These are phyloP conservation scores for Fringilla coelebs DNA, from an alignment of 2,797 vertebrate genomes.

Conservation along the genomic window DNA sequence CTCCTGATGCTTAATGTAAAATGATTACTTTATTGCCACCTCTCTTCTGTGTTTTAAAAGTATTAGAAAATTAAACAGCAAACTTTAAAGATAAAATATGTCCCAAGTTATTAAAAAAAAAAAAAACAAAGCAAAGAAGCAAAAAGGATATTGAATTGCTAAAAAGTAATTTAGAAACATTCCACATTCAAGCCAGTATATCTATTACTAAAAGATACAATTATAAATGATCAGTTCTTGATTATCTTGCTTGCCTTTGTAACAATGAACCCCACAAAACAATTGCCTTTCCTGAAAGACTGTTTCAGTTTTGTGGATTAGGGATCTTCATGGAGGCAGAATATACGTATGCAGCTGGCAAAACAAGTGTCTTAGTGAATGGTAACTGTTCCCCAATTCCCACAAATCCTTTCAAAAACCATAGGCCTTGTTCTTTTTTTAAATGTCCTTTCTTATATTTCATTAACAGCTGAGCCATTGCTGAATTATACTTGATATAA, in stretches of 20 bases:
- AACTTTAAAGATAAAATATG: neutral
- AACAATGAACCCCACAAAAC: neutral
- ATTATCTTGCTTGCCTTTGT: neutral
- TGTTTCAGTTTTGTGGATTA: slow-evolving; percentile 11
- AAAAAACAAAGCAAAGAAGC: neutral
- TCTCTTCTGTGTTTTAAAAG: slow-evolving; percentile 3
- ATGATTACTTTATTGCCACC: slow-evolving; percentile 15
- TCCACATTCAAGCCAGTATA: neutral
- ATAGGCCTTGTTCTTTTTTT: neutral
- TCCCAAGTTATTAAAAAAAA: neutral
- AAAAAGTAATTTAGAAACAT: neutral
- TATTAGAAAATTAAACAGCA: slow-evolving; percentile 1
- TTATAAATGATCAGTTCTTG: neutral
- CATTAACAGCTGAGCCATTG: neutral
- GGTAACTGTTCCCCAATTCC: slow-evolving; percentile 12
- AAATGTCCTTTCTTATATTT: neutral
- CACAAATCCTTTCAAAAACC: slow-evolving; percentile 34
- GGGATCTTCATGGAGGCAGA: neutral
- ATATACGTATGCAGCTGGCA: slow-evolving; percentile 17
- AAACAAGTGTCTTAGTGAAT: slow-evolving; percentile 22
- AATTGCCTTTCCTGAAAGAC: neutral
- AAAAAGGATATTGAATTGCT: neutral
- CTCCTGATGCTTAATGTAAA: slow-evolving; percentile 25
- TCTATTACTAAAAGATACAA: neutral
- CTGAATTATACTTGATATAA: neutral